Percentiles rank a stretch among this genome's conserved stretches.
Conservation (phyloP, 2,797 vertebrate genomes). For the Coreius guichenoti region DNA sequence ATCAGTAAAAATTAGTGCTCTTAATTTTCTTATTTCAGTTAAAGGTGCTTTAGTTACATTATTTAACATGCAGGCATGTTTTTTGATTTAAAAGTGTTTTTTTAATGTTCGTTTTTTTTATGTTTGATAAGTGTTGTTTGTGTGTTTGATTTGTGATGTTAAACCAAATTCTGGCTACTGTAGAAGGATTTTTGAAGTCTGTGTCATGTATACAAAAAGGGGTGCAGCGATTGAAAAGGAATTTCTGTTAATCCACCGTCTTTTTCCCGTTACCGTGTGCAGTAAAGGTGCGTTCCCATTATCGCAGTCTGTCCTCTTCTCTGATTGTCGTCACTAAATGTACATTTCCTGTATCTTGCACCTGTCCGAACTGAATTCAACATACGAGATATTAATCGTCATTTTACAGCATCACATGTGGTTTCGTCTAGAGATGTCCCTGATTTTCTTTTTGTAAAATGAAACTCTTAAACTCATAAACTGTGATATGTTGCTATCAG, state of each 20-base stretch:
- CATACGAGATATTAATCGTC: neutral
- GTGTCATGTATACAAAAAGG: conserved; percentile 61
- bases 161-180: conserved; percentile 58
- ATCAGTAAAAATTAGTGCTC: conserved; percentile 37
- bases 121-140: conserved; percentile 57
- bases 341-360: conserved; percentile 11
- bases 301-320: conserved; percentile 9
- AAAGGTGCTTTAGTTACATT: conserved; percentile 64
- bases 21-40: conserved; percentile 55
- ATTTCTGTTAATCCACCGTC: conserved; percentile 14
- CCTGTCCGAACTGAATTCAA: conserved; percentile 8
- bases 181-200: conserved; percentile 64
- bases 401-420: neutral
- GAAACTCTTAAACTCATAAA: conserved; percentile 22
- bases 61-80: conserved; percentile 87
- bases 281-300: conserved; percentile 14
- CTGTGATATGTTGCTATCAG: conserved; percentile 32
- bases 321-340: conserved; percentile 22
- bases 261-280: conserved; percentile 30
- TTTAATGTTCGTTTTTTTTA: conserved; percentile 34
- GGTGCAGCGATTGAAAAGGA: conserved; percentile 53
- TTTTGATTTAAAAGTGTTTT: conserved; percentile 65
- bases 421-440: neutral
- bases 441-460: neutral
- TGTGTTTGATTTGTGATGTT: conserved; percentile 48